Evolutionary conservation across 2,888 invertebrate species (phyloP), one percentile per base, ranked within the genome.

Genomic region (Masnerella sp.): DNA sequence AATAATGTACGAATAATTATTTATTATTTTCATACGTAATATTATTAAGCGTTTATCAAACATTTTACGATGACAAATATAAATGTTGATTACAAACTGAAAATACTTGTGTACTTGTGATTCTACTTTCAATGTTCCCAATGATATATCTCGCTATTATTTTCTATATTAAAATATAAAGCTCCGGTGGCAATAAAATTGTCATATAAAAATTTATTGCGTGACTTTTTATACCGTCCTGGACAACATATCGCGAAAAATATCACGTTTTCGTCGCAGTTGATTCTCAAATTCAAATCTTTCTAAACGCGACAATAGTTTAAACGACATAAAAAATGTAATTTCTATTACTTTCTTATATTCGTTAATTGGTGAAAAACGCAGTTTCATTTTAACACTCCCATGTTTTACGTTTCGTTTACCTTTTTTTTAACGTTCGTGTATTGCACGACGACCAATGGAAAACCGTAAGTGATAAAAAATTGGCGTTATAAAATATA

Each of bases 401-500:
- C 8, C 25, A 25, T 5, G n/a, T 9, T 9, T 5, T n/a, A 9
- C 2, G n/a, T 32, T 32, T n/a, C n/a, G 7, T 32, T 38, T 14
- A 9, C n/a, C 8, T 38, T 9, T 15, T 38, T 34, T 34, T 34
- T 11, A 0, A 11, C n/a, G 34, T 7, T 22, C 7, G 22, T 22
- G 22, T 22, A 5, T 22, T 3, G 7, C 3, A 22, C 22, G 22
- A 22, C 4, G 32, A n/a, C n/a, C 32, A 32, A 32, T 5, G 8
- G 32, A 32, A n/a, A n/a, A n/a, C n/a, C 32, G 32, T n/a, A 11
- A n/a, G 34, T 34, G 12, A 34, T 34, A 42, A 59, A 59, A 61
- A 49, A 61, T 61, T 25, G 22, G 17, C 14, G 45, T 36, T 45
- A 59, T 59, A 59, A 59, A 59, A 59, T 59, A 36, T 47, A 34